These are phyloP conservation scores for Oreocharis arfaki DNA, from an alignment of 2,113 vertebrate genomes.

Conservation along the genomic window DNA sequence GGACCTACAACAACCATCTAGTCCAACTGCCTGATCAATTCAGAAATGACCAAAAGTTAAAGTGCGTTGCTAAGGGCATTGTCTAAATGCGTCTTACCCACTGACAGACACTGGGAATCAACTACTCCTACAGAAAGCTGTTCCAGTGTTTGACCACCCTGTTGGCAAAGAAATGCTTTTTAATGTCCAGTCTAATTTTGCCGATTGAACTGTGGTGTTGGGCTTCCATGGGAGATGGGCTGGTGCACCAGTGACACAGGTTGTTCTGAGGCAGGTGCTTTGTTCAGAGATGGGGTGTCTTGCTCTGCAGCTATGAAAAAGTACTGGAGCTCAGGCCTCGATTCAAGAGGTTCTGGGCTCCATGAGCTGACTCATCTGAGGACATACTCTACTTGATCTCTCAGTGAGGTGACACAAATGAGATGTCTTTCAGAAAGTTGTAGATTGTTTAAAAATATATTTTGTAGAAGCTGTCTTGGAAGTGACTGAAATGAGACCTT, in stretches of 20 bases:
- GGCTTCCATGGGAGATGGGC: neutral
- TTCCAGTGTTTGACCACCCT: neutral
- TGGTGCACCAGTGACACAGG: neutral
- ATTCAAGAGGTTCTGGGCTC: neutral
- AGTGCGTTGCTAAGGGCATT: neutral
- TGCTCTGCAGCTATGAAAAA: neutral
- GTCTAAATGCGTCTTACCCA: neutral
- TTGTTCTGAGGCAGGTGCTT: neutral
- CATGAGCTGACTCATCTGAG: neutral
- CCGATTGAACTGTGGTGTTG: neutral
- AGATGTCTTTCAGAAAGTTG: neutral
- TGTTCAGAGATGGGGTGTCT: neutral
- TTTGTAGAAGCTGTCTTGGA: neutral
- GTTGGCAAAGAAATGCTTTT: neutral
- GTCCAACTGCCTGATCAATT: neutral
- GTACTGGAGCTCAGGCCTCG: neutral
- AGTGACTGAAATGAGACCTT: neutral
- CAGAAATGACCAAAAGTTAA: neutral
- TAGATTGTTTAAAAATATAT: neutral
- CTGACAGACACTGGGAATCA: neutral
- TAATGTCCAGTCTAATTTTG: neutral
- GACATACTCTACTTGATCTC: neutral
- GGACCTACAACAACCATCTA: neutral
- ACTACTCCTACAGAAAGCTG: neutral
- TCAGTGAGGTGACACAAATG: neutral